These are phyloP conservation scores for Ernsta delagoae DNA, from an alignment of 2,888 invertebrate species.

Conservation along the genomic window DNA sequence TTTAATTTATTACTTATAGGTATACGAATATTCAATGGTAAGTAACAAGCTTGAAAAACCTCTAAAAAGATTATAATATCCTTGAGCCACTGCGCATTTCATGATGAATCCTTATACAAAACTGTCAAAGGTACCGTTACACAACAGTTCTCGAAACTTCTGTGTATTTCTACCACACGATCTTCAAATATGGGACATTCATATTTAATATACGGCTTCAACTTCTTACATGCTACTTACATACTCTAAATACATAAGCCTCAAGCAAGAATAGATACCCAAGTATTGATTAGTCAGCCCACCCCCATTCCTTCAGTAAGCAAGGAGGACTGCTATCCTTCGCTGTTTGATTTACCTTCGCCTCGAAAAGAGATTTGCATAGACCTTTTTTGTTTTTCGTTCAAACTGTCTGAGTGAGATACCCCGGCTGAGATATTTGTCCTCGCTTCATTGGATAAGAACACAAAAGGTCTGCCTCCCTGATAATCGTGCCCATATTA, in stretches of 20 bases:
- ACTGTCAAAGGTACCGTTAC: too few relatives aligned
- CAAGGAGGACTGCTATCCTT: constrained; percentile 10
- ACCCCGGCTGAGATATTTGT: not conserved
- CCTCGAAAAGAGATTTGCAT: constrained; percentile 14
- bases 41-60: too few relatives aligned
- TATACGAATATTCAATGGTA: too few relatives aligned
- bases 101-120: too few relatives aligned
- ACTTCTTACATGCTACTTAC: constrained; percentile 3
- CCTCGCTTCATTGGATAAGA: not conserved
- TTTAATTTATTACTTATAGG: not conserved
- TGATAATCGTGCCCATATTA: too few relatives aligned
- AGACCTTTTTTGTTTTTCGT: constrained; percentile 6
- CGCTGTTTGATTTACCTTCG: constrained; percentile 12
- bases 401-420: not conserved
- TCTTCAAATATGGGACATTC: not conserved
- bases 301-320: not conserved
- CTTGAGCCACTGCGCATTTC: too few relatives aligned
- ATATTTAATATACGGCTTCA: constrained; percentile 7
- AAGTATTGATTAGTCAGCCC: constrained; percentile 9
- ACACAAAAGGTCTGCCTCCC: not conserved
- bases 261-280: constrained; percentile 1
- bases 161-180: not conserved
- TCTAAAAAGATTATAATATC: too few relatives aligned
- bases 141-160: not conserved
- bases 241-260: constrained; percentile 5